Conservation (phyloP, 1,140 invertebrate genomes). For the Penaeus japonicus region DNA sequence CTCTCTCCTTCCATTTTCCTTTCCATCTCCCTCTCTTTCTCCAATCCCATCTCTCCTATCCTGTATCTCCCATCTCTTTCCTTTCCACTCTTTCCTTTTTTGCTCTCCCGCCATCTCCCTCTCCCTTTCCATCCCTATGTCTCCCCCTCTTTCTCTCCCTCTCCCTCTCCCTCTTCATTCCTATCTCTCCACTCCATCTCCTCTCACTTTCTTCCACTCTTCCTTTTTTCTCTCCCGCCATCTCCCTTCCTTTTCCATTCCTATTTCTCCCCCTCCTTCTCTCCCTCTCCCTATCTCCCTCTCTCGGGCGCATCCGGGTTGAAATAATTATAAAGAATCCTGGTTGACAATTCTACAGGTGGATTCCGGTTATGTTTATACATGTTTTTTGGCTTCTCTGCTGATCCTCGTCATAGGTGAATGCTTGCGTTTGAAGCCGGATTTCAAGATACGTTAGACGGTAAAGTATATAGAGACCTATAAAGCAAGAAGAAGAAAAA, state of each 20-base stretch:
- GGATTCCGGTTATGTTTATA: too few relatives aligned
- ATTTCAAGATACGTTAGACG: too few relatives aligned
- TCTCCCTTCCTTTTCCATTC: not conserved
- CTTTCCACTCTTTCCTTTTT: not conserved
- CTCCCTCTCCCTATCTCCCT: not conserved
- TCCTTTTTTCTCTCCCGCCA: not conserved
- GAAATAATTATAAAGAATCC: too few relatives aligned
- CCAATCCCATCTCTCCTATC: too few relatives aligned
- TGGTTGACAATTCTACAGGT: too few relatives aligned
- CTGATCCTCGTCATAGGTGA: too few relatives aligned
- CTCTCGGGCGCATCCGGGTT: too few relatives aligned
- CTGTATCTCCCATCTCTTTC: not conserved
- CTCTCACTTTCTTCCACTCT: not conserved
- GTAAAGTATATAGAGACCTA: too few relatives aligned
- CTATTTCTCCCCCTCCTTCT: not conserved
- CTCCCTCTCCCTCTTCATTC: slow-evolving; percentile 15
- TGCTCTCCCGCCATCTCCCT: not conserved
- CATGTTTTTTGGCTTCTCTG: too few relatives aligned
- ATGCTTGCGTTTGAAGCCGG: too few relatives aligned
- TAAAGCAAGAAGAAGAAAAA: too few relatives aligned
- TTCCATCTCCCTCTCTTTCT: not conserved
- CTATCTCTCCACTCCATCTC: not conserved
- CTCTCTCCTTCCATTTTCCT: not conserved
- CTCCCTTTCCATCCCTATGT: not conserved
- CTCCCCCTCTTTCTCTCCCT: not conserved